These are phyloP conservation scores for Paraescarpia echinospica DNA, from an alignment of 1,140 invertebrate genomes.

Conservation along the genomic window DNA sequence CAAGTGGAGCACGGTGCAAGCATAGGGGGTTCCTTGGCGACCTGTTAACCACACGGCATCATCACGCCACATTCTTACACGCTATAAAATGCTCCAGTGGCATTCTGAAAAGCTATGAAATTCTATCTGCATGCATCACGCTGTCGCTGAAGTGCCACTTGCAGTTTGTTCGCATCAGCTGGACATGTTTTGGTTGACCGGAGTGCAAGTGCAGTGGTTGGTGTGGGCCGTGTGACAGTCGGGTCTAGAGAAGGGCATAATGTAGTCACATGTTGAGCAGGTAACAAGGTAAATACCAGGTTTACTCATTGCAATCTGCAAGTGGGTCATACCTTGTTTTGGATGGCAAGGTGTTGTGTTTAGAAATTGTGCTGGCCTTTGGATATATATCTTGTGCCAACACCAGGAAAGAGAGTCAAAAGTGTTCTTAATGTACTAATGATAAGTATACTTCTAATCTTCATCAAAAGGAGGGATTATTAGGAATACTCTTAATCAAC, in stretches of 20 bases:
- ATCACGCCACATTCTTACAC: background rate
- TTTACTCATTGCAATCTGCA: background rate
- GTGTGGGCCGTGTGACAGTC: background rate
- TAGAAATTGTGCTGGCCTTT: background rate
- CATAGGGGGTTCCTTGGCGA: background rate
- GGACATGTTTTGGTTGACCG: background rate
- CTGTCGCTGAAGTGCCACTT: background rate
- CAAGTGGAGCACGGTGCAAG: background rate
- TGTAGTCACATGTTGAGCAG: background rate
- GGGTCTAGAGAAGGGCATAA: too few species aligned
- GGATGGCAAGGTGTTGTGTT: background rate
- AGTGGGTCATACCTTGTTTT: background rate
- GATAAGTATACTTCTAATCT: too few species aligned
- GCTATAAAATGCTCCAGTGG: background rate
- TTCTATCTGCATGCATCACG: background rate
- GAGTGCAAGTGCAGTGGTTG: background rate
- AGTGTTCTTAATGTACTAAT: too few species aligned
- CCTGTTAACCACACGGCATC: background rate
- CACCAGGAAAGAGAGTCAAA: background rate
- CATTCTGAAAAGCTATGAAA: conserved; percentile 6
- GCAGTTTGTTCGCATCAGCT: background rate
- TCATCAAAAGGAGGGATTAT: too few species aligned
- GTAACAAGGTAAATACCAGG: background rate
- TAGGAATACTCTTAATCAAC: too few species aligned
- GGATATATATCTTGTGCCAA: background rate